These are phyloP conservation scores for Sclerurus mexicanus DNA, from an alignment of 2,113 vertebrate species.

Conservation along the genomic window DNA sequence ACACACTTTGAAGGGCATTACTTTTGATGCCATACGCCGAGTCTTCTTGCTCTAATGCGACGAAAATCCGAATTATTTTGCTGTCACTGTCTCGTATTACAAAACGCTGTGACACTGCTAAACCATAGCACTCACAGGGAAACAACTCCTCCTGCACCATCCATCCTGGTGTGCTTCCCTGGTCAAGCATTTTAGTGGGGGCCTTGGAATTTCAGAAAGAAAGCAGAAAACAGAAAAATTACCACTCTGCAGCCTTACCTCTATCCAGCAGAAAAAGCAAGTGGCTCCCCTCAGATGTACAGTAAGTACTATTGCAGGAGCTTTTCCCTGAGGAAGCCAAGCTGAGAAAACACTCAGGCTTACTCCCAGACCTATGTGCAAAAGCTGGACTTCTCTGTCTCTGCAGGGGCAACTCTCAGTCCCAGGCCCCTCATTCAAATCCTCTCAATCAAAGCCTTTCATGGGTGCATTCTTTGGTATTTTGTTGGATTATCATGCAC, in stretches of 20 bases:
- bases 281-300: neutral
- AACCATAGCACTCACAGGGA: neutral
- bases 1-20: neutral
- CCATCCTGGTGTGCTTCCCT: neutral
- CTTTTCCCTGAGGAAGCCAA: neutral
- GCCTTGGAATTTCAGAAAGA: neutral
- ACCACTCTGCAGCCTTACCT: neutral
- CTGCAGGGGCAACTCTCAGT: neutral
- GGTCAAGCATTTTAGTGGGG: neutral
- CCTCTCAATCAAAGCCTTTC: neutral
- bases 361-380: neutral
- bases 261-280: neutral
- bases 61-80: constrained; percentile 18
- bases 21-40: neutral
- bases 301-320: neutral
- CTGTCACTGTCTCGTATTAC: neutral
- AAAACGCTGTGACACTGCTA: neutral
- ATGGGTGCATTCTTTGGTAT: neutral
- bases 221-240: neutral
- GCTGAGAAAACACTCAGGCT: neutral
- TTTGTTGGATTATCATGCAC: neutral
- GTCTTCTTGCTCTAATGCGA: neutral
- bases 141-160: neutral
- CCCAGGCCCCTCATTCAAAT: neutral
- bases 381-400: neutral